phyloP scores from a whole-genome alignment of 92 coral and sea anemone species.

The Palythoa grandis region DNA sequence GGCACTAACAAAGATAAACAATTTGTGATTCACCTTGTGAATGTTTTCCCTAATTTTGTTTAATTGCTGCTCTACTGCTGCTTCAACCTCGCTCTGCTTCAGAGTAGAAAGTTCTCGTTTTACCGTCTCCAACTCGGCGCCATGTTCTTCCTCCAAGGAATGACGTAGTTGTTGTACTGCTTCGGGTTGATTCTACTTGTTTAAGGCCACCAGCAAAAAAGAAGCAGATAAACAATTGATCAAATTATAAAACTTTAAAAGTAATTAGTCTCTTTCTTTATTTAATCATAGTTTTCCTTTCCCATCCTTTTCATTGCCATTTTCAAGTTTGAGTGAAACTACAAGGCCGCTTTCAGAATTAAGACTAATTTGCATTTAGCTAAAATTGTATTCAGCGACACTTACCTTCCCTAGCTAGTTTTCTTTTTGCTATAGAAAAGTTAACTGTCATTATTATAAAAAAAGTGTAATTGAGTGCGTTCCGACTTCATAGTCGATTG shows the following conservation, averaged over 20 bases:
- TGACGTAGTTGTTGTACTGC: constrained; percentile 52
- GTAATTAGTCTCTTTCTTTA: background rate
- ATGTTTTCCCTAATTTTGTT: constrained; percentile 53
- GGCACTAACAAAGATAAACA: no score
- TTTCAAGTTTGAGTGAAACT: no score
- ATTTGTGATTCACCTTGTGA: constrained; percentile 43
- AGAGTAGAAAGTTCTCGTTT: constrained; percentile 36
- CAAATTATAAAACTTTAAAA: background rate
- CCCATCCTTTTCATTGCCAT: no score
- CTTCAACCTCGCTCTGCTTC: constrained; percentile 50
- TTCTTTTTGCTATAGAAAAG: no score
- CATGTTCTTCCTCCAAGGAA: constrained; percentile 53
- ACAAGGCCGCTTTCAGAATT: no score
- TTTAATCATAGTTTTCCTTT: background rate
- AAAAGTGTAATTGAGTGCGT: no score
- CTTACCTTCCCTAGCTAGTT: no score
- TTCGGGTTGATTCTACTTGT: constrained; percentile 59
- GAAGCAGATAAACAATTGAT: background rate
- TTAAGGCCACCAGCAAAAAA: background rate
- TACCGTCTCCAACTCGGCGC: constrained; percentile 54
- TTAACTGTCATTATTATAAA: no score
- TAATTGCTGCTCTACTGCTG: constrained; percentile 46
- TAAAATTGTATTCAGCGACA: no score
- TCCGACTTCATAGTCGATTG: no score
- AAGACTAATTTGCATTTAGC: no score